Evolutionary conservation across 92 coral and sea anemone genomes (phyloP), one percentile per base, ranked within the genome.

Genomic region (Paramuricea clavata): DNA sequence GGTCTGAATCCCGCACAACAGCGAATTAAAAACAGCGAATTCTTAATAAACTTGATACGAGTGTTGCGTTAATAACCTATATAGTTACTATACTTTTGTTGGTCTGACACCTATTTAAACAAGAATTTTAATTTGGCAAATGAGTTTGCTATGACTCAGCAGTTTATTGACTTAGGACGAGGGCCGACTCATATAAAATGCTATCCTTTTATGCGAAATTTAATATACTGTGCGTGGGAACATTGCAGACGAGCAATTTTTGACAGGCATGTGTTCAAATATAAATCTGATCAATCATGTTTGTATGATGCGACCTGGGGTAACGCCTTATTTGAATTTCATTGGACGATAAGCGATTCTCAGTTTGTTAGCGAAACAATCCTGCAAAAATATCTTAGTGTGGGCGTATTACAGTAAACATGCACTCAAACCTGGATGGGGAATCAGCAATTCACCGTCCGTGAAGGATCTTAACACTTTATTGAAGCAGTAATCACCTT

Each of bases 181-280:
- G 62, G 27, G 19, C 17, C 62, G 62, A 54, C 17, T 54, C 62
- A 54, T 19, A 65, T 15, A 8, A 15, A 56, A 28, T 25, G n/a
- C n/a, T 65, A 9, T 26, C n/a, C n/a, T 19, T 65, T 33, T 19
- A 65, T 28, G 72, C 27, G 28, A 65, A 30, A 65, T 65, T 65
- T 33, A 65, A 65, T 65, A 28, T 28, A 65, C 39, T 65, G n/a
- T n/a, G 72, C 72, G 72, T 27, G 72, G 62, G 62, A 54, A 54
- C 62, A 21, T 17, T 11, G 22, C 6, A n/a, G 68, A 21, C 10
- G 3, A 15, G 16, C 26, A 3, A 54, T 11, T 28, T 31, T 30
- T 65, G 72, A 65, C 72, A 65, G 22, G 39, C 41, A 65, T 65
- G 72, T 65, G 72, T 65, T 31, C 39, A 65, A 65, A 28, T 33